A percentile compares a stretch with the other conserved stretches of the same genome.
Evolutionary conservation across 1,140 invertebrate genomes (phyloP).

Genomic region (Episyrphus balteatus): DNA sequence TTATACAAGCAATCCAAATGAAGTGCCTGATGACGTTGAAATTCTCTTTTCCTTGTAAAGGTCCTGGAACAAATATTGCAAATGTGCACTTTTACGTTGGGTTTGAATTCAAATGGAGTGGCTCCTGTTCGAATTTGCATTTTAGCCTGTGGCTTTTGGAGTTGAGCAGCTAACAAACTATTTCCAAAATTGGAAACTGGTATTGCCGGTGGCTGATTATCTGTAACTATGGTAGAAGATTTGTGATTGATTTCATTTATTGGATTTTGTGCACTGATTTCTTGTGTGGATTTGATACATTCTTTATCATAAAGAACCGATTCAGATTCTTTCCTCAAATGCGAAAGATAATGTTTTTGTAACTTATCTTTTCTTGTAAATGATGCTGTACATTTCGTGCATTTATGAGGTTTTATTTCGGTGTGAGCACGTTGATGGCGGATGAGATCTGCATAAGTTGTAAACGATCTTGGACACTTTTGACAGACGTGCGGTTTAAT

Average conservation of each 20-base stretch:
- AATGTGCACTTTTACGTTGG: constrained; percentile 21
- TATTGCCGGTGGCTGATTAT: too few species aligned
- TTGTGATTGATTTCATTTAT: not conserved
- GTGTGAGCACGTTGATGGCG: constrained; percentile 58
- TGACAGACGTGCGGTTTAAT: constrained; percentile 57
- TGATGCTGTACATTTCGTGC: constrained; percentile 52
- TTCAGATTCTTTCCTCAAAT: constrained; percentile 33
- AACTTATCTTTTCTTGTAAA: constrained; percentile 53
- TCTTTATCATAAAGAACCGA: constrained; percentile 23
- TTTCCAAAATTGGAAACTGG: not conserved
- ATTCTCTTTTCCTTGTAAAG: constrained; percentile 51
- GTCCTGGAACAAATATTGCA: constrained; percentile 50
- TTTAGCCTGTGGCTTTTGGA: not conserved
- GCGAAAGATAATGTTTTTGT: constrained; percentile 46
- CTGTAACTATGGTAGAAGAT: not conserved
- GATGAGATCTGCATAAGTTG: constrained; percentile 54
- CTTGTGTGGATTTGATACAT: not conserved
- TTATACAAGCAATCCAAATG: constrained; percentile 51
- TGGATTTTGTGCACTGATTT: not conserved
- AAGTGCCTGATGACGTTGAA: constrained; percentile 48
- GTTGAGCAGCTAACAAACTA: not conserved
- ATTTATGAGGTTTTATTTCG: constrained; percentile 57
- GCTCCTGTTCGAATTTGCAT: not conserved
- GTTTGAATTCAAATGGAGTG: not conserved
- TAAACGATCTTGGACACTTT: constrained; percentile 60